Evolutionary conservation across 2,888 invertebrate species (phyloP).

Genomic region (Platycheirus albimanus): DNA sequence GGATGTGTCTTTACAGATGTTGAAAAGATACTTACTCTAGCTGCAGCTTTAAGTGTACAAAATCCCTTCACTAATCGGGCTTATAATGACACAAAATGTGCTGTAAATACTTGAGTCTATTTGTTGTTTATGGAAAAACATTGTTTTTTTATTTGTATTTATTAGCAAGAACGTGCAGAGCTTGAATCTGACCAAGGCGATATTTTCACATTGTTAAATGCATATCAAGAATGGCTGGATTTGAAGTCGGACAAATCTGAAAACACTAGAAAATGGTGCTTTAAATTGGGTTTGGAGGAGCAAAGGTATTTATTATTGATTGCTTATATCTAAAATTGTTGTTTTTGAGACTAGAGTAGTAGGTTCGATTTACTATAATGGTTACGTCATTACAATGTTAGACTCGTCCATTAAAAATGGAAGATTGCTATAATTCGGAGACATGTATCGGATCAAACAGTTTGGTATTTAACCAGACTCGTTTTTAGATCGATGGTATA

Average conservation of each 20-base stretch:
- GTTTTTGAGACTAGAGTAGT: too few relatives aligned
- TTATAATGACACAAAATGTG: conserved; percentile 92
- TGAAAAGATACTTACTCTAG: conserved; percentile 93
- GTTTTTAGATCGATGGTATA: too few relatives aligned
- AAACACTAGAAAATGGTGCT: conserved; percentile 91
- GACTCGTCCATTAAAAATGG: too few relatives aligned
- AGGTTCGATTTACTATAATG: too few relatives aligned
- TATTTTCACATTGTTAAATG: conserved; percentile 93
- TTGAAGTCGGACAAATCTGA: conserved; percentile 85
- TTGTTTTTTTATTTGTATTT: conserved; percentile 39
- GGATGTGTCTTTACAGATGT: conserved; percentile 94
- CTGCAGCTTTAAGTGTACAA: conserved; percentile 96
- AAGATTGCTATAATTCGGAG: too few relatives aligned
- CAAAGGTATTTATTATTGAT: too few relatives aligned
- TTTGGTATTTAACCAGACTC: too few relatives aligned
- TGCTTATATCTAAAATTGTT: too few relatives aligned
- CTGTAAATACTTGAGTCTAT: conserved; percentile 83
- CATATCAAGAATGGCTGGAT: conserved; percentile 94
- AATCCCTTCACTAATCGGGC: conserved; percentile 95
- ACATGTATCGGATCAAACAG: too few relatives aligned
- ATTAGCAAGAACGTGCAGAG: conserved; percentile 87
- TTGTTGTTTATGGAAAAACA: neutral
- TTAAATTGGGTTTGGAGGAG: conserved; percentile 95
- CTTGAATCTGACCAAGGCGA: conserved; percentile 98
- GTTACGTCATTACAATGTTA: too few relatives aligned